Percentiles rank a stretch among this genome's conserved stretches.
These are phyloP conservation scores for Aphidius gifuensis DNA, from an alignment of 1,140 invertebrate species.

Conservation along the genomic window DNA sequence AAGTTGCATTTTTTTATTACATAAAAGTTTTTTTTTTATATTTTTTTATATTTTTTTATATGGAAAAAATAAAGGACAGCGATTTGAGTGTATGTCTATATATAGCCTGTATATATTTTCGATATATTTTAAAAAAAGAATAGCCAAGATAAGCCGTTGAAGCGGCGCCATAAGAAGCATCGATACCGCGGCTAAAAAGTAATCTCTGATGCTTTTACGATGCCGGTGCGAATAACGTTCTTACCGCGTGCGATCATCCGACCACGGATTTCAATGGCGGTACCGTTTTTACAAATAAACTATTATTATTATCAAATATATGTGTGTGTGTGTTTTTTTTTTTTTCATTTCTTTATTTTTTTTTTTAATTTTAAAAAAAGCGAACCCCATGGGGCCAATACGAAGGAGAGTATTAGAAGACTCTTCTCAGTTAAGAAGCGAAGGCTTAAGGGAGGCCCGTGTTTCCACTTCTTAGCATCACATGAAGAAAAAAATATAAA, in stretches of 20 bases:
- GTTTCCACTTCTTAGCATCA: conserved; percentile 4
- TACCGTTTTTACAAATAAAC: conserved; percentile 5
- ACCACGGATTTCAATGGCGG: conserved; percentile 42
- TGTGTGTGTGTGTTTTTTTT: too few species aligned
- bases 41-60: too few species aligned
- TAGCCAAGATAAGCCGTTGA: background rate
- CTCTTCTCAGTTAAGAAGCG: background rate
- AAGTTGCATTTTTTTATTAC: too few species aligned
- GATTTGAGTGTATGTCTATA: too few species aligned
- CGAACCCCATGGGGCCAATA: background rate
- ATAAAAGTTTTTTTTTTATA: too few species aligned
- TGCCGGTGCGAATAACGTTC: conserved; percentile 50
- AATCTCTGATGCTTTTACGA: background rate
- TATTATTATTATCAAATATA: background rate
- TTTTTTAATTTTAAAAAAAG: conserved; percentile 7
- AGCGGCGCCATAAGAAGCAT: conserved; percentile 35
- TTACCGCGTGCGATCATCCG: conserved; percentile 51
- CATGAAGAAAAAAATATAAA: conserved; percentile 1
- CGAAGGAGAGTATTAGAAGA: background rate
- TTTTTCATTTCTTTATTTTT: background rate
- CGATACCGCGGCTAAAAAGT: conserved; percentile 31
- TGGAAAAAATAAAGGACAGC: too few species aligned
- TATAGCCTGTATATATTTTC: too few species aligned
- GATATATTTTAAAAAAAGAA: background rate
- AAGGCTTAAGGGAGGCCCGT: conserved; percentile 13